A percentile compares a stretch with the other conserved stretches of the same genome.
Conservation (phyloP, 2,888 invertebrate genomes). For the Heliconius erato region DNA sequence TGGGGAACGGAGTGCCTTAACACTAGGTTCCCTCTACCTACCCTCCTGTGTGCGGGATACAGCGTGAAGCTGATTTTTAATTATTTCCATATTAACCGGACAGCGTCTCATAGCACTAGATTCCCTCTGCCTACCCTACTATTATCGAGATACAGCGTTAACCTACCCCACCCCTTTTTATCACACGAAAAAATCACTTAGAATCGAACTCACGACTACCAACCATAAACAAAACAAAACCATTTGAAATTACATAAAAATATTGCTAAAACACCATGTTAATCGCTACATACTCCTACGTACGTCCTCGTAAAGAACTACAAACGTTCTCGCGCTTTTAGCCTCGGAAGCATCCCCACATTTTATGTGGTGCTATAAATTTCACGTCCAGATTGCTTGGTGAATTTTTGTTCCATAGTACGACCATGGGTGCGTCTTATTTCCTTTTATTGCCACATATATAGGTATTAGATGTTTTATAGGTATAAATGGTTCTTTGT, state of each 20-base stretch:
- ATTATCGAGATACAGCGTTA: too few relatives aligned
- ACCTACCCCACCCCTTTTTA: too few relatives aligned
- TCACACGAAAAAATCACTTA: too few relatives aligned
- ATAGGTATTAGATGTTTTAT: constrained; percentile 28
- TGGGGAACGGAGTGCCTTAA: too few relatives aligned
- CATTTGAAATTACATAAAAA: constrained; percentile 14
- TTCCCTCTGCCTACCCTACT: too few relatives aligned
- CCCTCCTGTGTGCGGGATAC: too few relatives aligned
- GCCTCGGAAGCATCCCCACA: constrained; percentile 76
- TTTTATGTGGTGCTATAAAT: constrained; percentile 84
- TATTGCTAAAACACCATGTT: constrained; percentile 30
- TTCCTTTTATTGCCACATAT: constrained; percentile 41
- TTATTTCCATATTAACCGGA: too few relatives aligned
- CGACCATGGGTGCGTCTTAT: constrained; percentile 54
- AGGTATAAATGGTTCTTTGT: constrained; percentile 33
- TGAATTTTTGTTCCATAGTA: not conserved
- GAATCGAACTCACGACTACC: too few relatives aligned
- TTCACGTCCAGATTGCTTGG: constrained; percentile 61
- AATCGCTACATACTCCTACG: constrained; percentile 42
- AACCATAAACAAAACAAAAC: too few relatives aligned
- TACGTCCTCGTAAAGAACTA: constrained; percentile 46
- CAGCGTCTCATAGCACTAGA: too few relatives aligned
- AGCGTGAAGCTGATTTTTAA: too few relatives aligned
- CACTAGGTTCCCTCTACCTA: too few relatives aligned
- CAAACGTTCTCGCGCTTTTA: constrained; percentile 66